Base-by-base conservation (phyloP, 1,140 invertebrate genomes). In the Drosophila murphyi region DNA sequence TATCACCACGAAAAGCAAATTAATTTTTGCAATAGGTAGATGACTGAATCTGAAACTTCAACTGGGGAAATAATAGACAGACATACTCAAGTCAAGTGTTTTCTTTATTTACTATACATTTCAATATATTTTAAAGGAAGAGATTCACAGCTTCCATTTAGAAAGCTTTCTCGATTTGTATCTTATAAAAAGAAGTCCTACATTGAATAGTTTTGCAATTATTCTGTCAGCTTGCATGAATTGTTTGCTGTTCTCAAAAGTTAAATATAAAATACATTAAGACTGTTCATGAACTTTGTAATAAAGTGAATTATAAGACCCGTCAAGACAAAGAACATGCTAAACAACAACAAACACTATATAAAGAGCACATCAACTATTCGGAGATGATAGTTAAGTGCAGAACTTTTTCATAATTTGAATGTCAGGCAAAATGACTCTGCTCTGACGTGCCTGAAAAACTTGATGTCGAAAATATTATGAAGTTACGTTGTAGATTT, bases 391-490 rank as follows among this genome's bases (percentile, higher is more conserved):
- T 60, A 34, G 31, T 60, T 41, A 74, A 74, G 57, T 55, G 56
- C 34, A 47, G 50, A 69, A 74, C 4, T 69, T 73, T 52, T 62
- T 73, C 48, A 61, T 73, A 61, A 73, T 73, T 73, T 73, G 67
- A 67, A 72, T 67, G 64, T 57, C 70, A 74, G 51, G 20, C 55
- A 60, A n/a, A 41, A 45, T 29, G 48, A 35, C 6, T 41, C 3
- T 2, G 31, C 10, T 68, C 35, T 72, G 41, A 51, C 31, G 54
- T 39, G 37, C 52, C 37, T 56, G 4, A 32, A 57, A 75, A 77
- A 67, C 65, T 78, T 78, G 50, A 78, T 71, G 62, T 51, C 10
- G 32, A 72, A 76, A 65, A 51, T 69, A 59, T 60, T 64, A 54
- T 63, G 51, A 76, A 82, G 70, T 73, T 70, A 76, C 76, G 47